These are phyloP conservation scores for Gasterosteus aculeatus DNA, from an alignment of 2,113 vertebrate genomes.

Conservation along the genomic window DNA sequence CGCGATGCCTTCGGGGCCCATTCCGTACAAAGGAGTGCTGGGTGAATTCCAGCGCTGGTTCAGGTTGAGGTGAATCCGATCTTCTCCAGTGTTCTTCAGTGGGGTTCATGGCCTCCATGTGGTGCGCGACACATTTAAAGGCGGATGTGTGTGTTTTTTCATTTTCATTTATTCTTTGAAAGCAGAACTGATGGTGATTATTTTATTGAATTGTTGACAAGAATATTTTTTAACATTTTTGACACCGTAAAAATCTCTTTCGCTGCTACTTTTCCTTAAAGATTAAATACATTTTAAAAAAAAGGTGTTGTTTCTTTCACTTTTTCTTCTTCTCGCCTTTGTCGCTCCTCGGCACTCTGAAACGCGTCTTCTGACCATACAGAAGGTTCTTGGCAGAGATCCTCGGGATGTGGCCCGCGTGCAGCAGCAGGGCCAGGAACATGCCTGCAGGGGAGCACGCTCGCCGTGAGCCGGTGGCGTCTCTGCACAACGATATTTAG, in stretches of 20 bases:
- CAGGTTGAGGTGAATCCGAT: no score
- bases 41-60: not conserved
- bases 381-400: slow-evolving; percentile 90
- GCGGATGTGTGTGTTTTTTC: not conserved
- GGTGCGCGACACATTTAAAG: not conserved
- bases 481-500: no score
- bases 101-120: not conserved
- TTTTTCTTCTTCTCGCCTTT: slow-evolving; percentile 71
- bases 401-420: slow-evolving; percentile 86
- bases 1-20: not conserved
- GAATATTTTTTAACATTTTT: slow-evolving; percentile 17
- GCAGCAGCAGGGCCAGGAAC: slow-evolving; percentile 85
- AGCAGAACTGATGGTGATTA: not conserved
- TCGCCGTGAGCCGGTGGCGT: no score
- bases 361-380: slow-evolving; percentile 85
- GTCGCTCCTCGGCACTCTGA: slow-evolving; percentile 78
- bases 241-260: slow-evolving; percentile 8
- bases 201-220: not conserved
- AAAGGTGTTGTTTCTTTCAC: slow-evolving; percentile 16
- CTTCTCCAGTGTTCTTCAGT: no score
- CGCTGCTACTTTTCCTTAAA: not conserved
- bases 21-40: not conserved
- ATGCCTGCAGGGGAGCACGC: slow-evolving; percentile 80
- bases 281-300: not conserved
- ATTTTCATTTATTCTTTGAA: not conserved